Base-by-base conservation (phyloP, 2,113 vertebrate species). In the Poeciliopsis prolifica region DNA sequence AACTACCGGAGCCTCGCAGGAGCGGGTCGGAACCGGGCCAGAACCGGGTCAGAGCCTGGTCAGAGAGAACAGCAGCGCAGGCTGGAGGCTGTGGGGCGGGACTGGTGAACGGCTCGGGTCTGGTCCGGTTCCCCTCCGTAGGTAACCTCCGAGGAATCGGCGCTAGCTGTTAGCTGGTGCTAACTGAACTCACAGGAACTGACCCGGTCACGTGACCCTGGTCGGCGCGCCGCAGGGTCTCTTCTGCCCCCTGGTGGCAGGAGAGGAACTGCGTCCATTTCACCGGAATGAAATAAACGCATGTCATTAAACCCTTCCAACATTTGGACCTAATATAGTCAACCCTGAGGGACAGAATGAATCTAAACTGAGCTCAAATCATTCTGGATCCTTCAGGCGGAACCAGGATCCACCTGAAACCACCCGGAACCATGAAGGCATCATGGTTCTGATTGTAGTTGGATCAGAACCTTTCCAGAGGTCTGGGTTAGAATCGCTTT, bases 141-240 rank as follows among this genome's bases (percentile, higher is more conserved):
- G 70, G 7, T 15, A 35, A 7, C 28, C 30, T 65, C 11, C 66
- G n/a, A 29, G 8, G 30, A 31, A 4, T 24, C 26, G 28, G 74
- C 12, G 75, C 64, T 71, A 74, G 26, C 65, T 0, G 51, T 1
- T 30, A 81, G 35, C 40, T 42, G 79, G 58, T 28, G 68, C 40
- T 72, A 87, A 61, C 82, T 10, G 26, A 64, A 7, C 12, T n/a
- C 64, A 8, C 22, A 65, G 82, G 31, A 77, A 66, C 33, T 13
- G 44, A 7, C 61, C n/a, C 28, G 1, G 70, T 93, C 92, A 93
- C 84, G 89, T 92, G 92, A 91, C 67, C 40, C 0, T 4, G 72
- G 75, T 17, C 15, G 6, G 51, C 17, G 10, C 5, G 14, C 24
- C 11, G 19, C 19, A 1, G 14, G 1, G 26, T 30, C 28, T 13